Evolutionary conservation across 2,888 invertebrate species (phyloP).

Genomic region (Serrognathus titanus): DNA sequence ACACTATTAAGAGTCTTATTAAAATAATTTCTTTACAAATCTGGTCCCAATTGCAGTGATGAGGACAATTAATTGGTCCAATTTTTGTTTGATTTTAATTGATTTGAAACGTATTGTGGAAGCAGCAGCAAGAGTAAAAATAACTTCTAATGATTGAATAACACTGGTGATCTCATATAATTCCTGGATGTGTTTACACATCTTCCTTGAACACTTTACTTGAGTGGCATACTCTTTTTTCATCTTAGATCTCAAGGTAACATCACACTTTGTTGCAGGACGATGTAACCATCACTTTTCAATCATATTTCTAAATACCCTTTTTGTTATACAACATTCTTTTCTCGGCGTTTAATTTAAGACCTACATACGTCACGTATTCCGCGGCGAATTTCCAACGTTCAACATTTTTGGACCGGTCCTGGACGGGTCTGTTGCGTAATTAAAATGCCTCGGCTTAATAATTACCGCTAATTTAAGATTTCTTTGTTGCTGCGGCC

Average conservation of each 20-base stretch:
- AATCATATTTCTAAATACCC: constrained; percentile 26
- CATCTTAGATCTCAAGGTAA: constrained; percentile 10
- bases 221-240: not conserved
- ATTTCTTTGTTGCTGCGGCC: not conserved
- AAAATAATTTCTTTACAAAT: too few species aligned
- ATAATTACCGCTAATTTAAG: constrained; percentile 1
- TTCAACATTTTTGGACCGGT: not conserved
- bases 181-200: too few species aligned
- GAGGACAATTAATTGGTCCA: too few species aligned
- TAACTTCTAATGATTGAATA: too few species aligned
- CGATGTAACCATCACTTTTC: constrained; percentile 37
- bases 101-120: too few species aligned
- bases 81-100: too few species aligned
- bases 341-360: not conserved
- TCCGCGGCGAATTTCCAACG: not conserved
- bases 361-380: constrained; percentile 12
- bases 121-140: too few species aligned
- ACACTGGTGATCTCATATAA: too few species aligned
- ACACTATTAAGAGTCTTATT: too few species aligned
- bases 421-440: not conserved
- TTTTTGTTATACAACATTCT: not conserved
- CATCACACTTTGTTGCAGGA: constrained; percentile 28
- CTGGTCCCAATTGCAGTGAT: too few species aligned
- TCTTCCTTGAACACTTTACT: too few species aligned
- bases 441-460: not conserved